phyloP scores from a whole-genome alignment of 1,140 invertebrate genomes.

The Calephelis virginiensis region DNA sequence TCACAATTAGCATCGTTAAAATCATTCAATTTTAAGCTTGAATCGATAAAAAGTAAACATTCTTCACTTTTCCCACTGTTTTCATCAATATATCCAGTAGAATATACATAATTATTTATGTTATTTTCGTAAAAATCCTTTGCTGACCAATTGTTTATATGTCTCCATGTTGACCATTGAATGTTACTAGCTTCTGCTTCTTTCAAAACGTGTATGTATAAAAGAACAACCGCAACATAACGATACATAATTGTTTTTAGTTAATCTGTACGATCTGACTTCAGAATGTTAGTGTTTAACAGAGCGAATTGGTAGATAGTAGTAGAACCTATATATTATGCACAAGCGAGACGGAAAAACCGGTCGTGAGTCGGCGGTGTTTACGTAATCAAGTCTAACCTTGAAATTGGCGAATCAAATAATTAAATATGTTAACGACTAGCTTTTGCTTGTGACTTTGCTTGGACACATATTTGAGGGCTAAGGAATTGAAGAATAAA shows the following conservation, averaged over 20 bases:
- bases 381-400: no score
- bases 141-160: slow-evolving; percentile 2
- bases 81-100: not conserved
- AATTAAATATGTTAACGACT: no score
- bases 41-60: slow-evolving; percentile 8
- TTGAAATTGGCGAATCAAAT: no score
- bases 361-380: no score
- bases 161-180: slow-evolving; percentile 3
- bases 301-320: no score
- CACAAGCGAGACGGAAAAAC: no score
- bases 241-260: not conserved
- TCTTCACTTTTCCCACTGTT: not conserved
- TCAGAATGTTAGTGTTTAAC: no score
- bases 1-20: not conserved
- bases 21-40: not conserved
- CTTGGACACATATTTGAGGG: no score
- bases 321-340: no score
- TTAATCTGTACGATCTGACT: no score
- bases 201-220: not conserved
- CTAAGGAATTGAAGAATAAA: no score
- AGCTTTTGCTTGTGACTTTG: no score
- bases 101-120: slow-evolving; percentile 1
- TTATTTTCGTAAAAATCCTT: slow-evolving; percentile 1
- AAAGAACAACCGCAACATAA: not conserved
- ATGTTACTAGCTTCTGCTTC: not conserved